phyloP scores from a whole-genome alignment of 2,888 invertebrate genomes.

The Catocala fraxini region DNA sequence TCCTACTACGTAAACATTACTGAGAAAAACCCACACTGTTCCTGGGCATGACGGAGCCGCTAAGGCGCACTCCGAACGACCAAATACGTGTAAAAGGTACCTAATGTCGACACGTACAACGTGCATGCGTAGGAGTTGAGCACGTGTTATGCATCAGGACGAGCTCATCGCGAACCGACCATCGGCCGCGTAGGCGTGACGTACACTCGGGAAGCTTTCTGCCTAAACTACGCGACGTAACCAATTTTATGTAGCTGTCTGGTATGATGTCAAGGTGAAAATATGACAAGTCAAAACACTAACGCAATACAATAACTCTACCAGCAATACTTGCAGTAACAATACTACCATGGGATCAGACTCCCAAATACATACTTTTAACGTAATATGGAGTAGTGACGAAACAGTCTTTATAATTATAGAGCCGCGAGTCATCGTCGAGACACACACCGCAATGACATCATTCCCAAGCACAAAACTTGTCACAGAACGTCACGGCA shows the following conservation, averaged over 20 bases:
- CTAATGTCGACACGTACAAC: constrained; percentile 49
- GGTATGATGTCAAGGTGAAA: constrained; percentile 41
- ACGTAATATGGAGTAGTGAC: constrained; percentile 45
- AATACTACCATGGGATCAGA: constrained; percentile 24
- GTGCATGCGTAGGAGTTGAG: constrained; percentile 64
- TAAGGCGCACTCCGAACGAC: constrained; percentile 35
- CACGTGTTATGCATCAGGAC: constrained; percentile 72
- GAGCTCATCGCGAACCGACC: constrained; percentile 63
- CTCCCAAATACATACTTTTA: constrained; percentile 29
- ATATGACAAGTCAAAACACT: constrained; percentile 33
- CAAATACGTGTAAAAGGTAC: constrained; percentile 50
- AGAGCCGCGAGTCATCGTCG: constrained; percentile 35
- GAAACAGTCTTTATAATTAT: constrained; percentile 41
- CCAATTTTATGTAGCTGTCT: constrained; percentile 17
- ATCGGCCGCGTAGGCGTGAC: constrained; percentile 71
- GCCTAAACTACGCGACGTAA: constrained; percentile 51
- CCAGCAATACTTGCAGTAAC: constrained; percentile 29
- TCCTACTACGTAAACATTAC: constrained; percentile 56
- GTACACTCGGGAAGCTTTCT: constrained; percentile 65
- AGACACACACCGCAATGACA: constrained; percentile 67
- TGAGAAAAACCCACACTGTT: constrained; percentile 69
- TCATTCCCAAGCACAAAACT: constrained; percentile 63
- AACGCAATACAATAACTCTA: constrained; percentile 28
- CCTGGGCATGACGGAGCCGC: constrained; percentile 45
- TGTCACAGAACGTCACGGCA: constrained; percentile 66